Base-by-base conservation (phyloP, 2,888 invertebrate species). In the Sarcophaga caerulescens region DNA sequence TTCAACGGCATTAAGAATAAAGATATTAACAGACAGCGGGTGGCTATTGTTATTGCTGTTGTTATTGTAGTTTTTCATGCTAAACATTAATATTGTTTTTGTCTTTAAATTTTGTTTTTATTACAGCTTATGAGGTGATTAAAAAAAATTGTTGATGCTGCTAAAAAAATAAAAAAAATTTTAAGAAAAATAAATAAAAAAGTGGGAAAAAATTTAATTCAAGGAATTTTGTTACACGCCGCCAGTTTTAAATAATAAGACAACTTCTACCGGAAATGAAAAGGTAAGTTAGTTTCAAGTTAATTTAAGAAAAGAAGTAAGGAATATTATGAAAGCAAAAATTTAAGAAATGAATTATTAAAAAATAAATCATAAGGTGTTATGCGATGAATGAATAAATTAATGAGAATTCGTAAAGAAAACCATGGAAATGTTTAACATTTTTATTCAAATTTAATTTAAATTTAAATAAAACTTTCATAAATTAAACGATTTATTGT, bases 61-160 rank as follows among this genome's bases (percentile, higher is more conserved):
- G 19, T 11, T 68, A 17, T 35, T 76, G 59, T 69, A 21, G 10
- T 60, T 14, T 62, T 25, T 47, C 17, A n/a, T 17, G 69, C 45
- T 19, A 45, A 68, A 68, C 12, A 45, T 44, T 74, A 74, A 52
- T 23, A 25, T 63, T 74, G 47, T 47, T 63, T 74, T 62, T 47
- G n/a, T 21, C 21, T 21, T 59, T 44, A n/a, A n/a, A n/a, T 71
- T 59, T 59, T 35, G 8, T 23, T 73, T 19, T 12, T 45, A 14
- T 21, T 5, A 5, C 21, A 47, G 52, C 17, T 52, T 52, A 52
- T 52, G 17, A 47, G 14, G 52, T 63, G 11, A 47, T 23, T 62
- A 21, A 21, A 45, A 66, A 75, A 65, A 66, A 73, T 66, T 73
- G 73, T 57, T 73, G 59, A 66, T 23, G 21, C 65, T 66, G 79